phyloP scores from a whole-genome alignment of 2,888 invertebrate genomes.

The Sphecodes monilicornis region DNA sequence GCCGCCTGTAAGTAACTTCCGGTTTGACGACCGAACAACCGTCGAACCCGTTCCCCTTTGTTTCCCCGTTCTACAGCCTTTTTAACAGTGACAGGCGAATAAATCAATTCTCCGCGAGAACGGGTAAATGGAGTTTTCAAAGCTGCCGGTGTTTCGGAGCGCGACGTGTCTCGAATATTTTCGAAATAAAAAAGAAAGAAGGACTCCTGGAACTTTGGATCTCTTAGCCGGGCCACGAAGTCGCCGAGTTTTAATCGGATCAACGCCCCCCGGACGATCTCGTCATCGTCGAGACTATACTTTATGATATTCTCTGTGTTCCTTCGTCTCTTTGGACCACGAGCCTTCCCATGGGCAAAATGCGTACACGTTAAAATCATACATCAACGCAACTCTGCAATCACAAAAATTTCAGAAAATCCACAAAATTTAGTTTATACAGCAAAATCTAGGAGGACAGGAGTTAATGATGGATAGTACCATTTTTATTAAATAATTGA shows the following conservation, averaged over 20 bases:
- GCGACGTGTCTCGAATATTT: constrained; percentile 3
- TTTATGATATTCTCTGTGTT: background rate
- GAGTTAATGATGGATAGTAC: too few species aligned
- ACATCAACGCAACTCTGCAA: background rate
- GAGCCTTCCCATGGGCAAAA: background rate
- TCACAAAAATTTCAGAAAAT: background rate
- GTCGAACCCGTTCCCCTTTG: background rate
- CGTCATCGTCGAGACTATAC: background rate
- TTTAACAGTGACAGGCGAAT: constrained; percentile 12
- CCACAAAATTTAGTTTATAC: background rate
- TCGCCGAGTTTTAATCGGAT: constrained; percentile 3
- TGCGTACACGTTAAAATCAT: background rate
- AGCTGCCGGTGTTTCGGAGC: background rate
- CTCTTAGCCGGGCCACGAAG: background rate
- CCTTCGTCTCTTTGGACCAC: background rate
- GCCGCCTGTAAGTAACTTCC: constrained; percentile 6
- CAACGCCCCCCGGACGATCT: background rate
- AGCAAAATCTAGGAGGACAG: too few species aligned
- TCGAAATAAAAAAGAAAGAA: background rate
- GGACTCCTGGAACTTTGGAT: background rate
- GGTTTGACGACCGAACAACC: background rate
- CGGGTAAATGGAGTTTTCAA: constrained; percentile 5
- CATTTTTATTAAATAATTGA: too few species aligned
- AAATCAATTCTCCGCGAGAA: background rate
- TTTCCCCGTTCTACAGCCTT: constrained; percentile 5